Conservation (phyloP, 2,888 invertebrate species). For the Dryobotodes eremita region DNA sequence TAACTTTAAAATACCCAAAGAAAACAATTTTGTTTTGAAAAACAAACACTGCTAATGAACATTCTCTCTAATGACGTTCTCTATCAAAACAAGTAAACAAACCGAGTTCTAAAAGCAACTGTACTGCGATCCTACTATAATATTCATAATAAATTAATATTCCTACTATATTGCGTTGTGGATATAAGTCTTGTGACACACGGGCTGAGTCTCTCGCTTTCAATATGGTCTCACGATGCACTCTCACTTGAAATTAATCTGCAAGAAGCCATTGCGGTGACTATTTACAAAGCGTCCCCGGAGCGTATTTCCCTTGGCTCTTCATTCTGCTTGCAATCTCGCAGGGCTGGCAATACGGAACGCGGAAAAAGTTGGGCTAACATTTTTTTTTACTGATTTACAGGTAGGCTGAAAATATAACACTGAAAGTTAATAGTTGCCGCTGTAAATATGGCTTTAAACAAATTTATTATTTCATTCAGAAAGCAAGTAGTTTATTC, state of each 20-base stretch:
- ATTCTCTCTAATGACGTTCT: conserved; percentile 27
- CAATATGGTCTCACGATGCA: conserved; percentile 76
- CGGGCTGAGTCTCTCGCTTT: conserved; percentile 59
- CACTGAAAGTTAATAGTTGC: neutral
- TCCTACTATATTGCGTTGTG: conserved; percentile 12
- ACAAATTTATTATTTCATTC: neutral
- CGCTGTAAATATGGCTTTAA: neutral
- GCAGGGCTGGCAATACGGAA: conserved; percentile 73
- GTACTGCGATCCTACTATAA: conserved; percentile 5
- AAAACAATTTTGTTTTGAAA: neutral
- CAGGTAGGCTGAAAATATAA: neutral
- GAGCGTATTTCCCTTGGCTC: conserved; percentile 79
- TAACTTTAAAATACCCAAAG: neutral
- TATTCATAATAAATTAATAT: conserved; percentile 40
- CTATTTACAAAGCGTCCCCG: conserved; percentile 86
- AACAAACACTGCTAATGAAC: neutral
- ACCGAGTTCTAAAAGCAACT: conserved; percentile 1
- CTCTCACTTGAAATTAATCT: conserved; percentile 88
- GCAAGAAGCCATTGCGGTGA: conserved; percentile 87
- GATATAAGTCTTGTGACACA: conserved; percentile 39
- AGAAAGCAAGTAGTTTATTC: neutral
- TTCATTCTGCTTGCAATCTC: conserved; percentile 80
- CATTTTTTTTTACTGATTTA: neutral
- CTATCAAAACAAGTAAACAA: conserved; percentile 32
- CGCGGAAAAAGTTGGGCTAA: neutral